Evolutionary conservation across 2,888 invertebrate species (phyloP), one percentile per base, ranked within the genome.

Genomic region (Melinaea menophilus): DNA sequence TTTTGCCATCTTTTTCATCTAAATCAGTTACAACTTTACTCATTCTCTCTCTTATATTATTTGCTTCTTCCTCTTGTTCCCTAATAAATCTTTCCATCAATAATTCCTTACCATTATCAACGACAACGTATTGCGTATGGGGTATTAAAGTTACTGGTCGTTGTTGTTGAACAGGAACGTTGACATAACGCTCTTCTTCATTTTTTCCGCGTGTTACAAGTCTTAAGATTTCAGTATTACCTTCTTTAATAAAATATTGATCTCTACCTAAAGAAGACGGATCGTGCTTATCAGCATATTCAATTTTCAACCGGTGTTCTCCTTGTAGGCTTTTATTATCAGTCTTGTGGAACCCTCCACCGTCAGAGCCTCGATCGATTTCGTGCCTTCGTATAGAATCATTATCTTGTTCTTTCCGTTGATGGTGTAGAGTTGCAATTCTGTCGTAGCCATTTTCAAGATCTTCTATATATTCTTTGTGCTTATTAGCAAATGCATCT

Each of bases 1-100:
- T 85, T 79, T 92, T 92, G 0, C 79, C 88, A 55, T 91, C 88
- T 78, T 92, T 92, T 0, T 89, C 91, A 74, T 90, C 90, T 73
- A 90, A 80, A 76, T 90, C 90, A 31, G 88, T 86, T n/a, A 79
- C 79, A 7, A 82, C 73, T 71, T 87, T 86, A 58, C 73, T 81
- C 88, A 90, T 87, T 73, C 81, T 80, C 41, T 90, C 93, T 64
- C 93, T 82, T 59, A 93, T 93, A 70, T 92, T 90, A 71, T 93
- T 93, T 61, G 92, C 93, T 72, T 93, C 93, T 79, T 93, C 93
- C 2, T 93, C 92, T 77, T 95, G 96, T 80, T 97, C 96, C 77
- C 96, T 94, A 69, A 97, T 97, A 79, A 96, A 97, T 61, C 96
- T 88, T 72, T 95, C 93, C 93, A 97, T 94, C 2, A 97, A 86